Base-by-base conservation (phyloP, 2,888 invertebrate species). In the Meteorus cinctellus region DNA sequence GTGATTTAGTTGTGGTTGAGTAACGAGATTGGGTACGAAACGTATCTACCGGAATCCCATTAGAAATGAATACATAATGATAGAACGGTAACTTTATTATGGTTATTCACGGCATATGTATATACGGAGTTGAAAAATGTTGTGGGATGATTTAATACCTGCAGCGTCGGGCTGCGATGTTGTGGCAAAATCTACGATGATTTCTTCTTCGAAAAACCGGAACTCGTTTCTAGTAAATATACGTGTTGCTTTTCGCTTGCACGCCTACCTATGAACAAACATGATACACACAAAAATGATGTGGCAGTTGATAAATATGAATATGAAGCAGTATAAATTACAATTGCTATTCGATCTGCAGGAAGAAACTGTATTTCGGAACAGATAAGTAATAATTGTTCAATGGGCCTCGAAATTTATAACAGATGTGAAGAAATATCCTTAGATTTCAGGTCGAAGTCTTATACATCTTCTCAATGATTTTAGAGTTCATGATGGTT, bases 181-280 rank as follows among this genome's bases (percentile, higher is more conserved):
- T 70, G 63, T 51, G 31, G 27, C 48, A 63, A 63, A 63, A 69
- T 41, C 66, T 62, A 63, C 65, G 65, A 70, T 71, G 29, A 27
- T 71, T 51, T 65, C 41, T 19, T 8, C 19, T 8, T 8, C 55
- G 24, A 55, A 55, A 60, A 72, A 72, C 72, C 72, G 76, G 72
- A 69, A 76, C 36, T 36, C 62, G 69, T 68, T 71, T 76, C 71
- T 94, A 95, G 92, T 92, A 96, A 93, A 96, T 96, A 93, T 96
- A 96, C 89, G 96, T 96, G 94, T 95, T 94, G 92, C 96, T 96
- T 94, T 86, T 87, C 83, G 86, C 84, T 83, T 81, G 86, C 81
- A 75, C 84, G 81, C 83, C 84, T 82, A 83, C 89, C 89, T 89
- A 89, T 79, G 84, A 88, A 88, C 85, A 86, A 76, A 78, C 19